Percentiles rank a stretch among this genome's conserved stretches.
phyloP scores from a whole-genome alignment of 2,888 invertebrate genomes.

The Punctoribates punctum region DNA sequence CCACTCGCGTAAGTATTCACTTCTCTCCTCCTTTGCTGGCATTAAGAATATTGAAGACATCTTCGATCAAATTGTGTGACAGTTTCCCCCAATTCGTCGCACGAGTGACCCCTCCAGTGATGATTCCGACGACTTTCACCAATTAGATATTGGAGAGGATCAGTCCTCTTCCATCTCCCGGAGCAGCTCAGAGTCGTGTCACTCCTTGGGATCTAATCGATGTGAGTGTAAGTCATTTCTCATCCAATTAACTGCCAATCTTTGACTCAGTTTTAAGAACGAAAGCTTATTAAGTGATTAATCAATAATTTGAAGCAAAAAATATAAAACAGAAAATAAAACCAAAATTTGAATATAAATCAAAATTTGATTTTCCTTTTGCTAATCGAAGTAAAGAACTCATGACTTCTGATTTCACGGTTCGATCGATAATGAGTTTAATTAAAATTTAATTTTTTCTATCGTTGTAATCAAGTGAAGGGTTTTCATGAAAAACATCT shows the following conservation, averaged over 20 bases:
- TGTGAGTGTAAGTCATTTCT: conserved; percentile 11
- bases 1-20: conserved; percentile 33
- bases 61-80: conserved; percentile 1
- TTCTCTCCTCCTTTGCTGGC: neutral
- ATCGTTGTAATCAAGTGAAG: neutral
- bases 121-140: conserved; percentile 41
- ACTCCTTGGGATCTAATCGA: conserved; percentile 34
- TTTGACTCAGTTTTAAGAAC: neutral
- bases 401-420: neutral
- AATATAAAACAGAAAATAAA: no score
- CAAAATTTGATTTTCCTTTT: neutral
- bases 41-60: neutral
- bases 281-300: neutral
- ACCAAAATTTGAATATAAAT: no score
- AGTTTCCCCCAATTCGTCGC: conserved; percentile 38
- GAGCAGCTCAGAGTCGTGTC: conserved; percentile 41
- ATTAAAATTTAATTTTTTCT: neutral
- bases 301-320: no score
- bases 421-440: neutral
- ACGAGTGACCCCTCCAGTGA: conserved; percentile 41
- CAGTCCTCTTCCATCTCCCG: conserved; percentile 40
- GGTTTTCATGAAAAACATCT: neutral
- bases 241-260: no score
- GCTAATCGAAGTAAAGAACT: neutral
- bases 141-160: conserved; percentile 39